Base-by-base conservation (phyloP, 2,797 vertebrate species). In the Neoniphon sammara region DNA sequence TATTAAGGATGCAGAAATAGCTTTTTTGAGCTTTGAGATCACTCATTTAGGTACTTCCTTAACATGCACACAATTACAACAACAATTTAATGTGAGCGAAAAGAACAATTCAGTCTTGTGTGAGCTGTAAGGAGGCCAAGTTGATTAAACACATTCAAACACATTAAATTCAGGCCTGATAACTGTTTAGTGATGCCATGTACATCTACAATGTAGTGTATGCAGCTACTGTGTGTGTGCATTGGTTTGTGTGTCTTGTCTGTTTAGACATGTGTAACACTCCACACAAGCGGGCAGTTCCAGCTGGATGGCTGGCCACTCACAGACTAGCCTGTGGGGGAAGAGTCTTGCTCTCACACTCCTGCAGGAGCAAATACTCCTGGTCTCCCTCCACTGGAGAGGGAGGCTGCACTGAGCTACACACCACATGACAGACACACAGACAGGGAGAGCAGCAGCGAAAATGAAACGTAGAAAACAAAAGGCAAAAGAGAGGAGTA, bases 331-430 rank as follows among this genome's bases (percentile, higher is more conserved):
- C 82, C 87, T 93, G 91, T 77, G 87, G 91, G 89, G 89, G 85
- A 90, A 95, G 93, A 92, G 94, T 96, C 95, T 94, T 97, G 96
- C 97, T 99, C 94, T 97, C 97, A 96, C 97, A 99, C 91, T 98
- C 96, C 95, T 98, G 97, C 89, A 99, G 94, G 58, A 99, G 96
- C 83, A 98, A 96, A 91, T 99, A 99, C 88, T 98, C 97, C 90
- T 96, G 96, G 88, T 97, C 95, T 90, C 92, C 94, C 92, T 96
- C 96, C 93, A 95, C 92, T 74, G 91, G 94, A 85, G 93, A 95
- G 90, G 88, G 94, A 92, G 90, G 95, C 93, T 91, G 86, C 80
- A 89, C 81, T 78, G 90, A 85, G 90, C 93, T 93, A 88, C 86
- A 90, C 59, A 91, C 87, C 79, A 77, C 75, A 85, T 62, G 70